Evolutionary conservation across 2,797 vertebrate genomes (phyloP).

Genomic region (Peromyscus melanophrys): DNA sequence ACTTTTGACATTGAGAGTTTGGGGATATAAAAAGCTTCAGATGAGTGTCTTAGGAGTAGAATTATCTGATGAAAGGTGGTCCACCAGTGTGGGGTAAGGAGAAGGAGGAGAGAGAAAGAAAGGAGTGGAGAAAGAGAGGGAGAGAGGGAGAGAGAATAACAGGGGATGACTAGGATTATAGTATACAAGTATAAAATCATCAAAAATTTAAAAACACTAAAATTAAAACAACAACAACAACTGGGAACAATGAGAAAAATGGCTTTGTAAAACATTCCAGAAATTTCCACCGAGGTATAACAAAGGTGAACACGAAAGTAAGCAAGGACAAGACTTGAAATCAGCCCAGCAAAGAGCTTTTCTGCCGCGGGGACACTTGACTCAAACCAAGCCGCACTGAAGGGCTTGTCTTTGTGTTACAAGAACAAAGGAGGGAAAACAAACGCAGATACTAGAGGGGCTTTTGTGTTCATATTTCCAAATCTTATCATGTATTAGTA

Average conservation of each 20-base stretch:
- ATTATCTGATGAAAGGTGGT: not conserved
- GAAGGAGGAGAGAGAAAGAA: not conserved
- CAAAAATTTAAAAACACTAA: not conserved
- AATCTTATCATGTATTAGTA: constrained; percentile 91
- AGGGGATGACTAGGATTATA: not conserved
- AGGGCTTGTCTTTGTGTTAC: constrained; percentile 87
- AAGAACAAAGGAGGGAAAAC: constrained; percentile 83
- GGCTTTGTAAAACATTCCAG: not conserved
- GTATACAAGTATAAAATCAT: not conserved
- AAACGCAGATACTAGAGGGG: constrained; percentile 82
- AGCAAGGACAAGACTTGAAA: constrained; percentile 78
- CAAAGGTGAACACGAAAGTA: constrained; percentile 41
- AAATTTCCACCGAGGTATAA: constrained; percentile 77
- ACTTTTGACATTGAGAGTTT: not conserved
- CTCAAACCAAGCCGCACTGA: constrained; percentile 73
- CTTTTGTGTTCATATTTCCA: constrained; percentile 86
- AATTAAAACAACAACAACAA: not conserved
- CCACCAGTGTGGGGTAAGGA: not conserved
- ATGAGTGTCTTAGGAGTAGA: not conserved
- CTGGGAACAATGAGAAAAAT: not conserved
- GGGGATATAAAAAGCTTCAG: not conserved
- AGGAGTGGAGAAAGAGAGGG: not conserved
- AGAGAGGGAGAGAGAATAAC: not conserved
- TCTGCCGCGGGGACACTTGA: constrained; percentile 81
- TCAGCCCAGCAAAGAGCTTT: constrained; percentile 83